phyloP scores from a whole-genome alignment of 2,888 invertebrate genomes.

The Oxycera nigricornis region DNA sequence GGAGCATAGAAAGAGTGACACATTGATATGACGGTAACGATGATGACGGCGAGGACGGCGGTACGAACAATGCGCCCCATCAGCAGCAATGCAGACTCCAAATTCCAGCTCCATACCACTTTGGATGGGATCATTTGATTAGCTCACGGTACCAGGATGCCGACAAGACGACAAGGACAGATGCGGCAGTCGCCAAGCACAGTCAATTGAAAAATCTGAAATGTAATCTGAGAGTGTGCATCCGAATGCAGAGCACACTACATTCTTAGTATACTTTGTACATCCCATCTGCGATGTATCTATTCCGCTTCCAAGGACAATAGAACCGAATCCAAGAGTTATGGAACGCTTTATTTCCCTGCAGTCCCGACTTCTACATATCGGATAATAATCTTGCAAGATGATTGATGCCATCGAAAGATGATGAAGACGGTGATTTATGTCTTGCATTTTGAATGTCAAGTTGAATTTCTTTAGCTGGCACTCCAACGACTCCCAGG shows the following conservation, averaged over 20 bases:
- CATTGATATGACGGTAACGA: slow-evolving; percentile 26
- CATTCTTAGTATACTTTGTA: background rate
- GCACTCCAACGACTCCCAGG: background rate
- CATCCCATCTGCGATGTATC: background rate
- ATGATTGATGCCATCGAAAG: background rate
- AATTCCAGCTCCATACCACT: background rate
- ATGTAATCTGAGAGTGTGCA: slow-evolving; percentile 29
- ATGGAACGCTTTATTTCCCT: background rate
- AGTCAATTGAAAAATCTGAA: slow-evolving; percentile 35
- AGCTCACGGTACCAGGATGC: slow-evolving; percentile 19
- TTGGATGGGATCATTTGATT: slow-evolving; percentile 38
- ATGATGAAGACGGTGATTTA: background rate
- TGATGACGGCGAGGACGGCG: too few relatives aligned
- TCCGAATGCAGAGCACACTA: background rate
- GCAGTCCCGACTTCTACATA: background rate
- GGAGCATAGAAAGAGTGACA: slow-evolving; percentile 13
- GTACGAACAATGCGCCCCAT: slow-evolving; percentile 7
- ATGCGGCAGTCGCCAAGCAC: slow-evolving; percentile 1
- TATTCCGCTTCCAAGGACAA: background rate
- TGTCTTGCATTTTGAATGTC: background rate
- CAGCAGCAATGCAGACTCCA: background rate
- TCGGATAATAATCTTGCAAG: slow-evolving; percentile 15
- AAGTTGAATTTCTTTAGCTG: background rate
- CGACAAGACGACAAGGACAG: slow-evolving; percentile 29
- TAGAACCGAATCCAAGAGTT: background rate